Evolutionary conservation across 2,113 vertebrate species (phyloP), one percentile per base, ranked within the genome.

Genomic region (Cyprinodon tularosa): DNA sequence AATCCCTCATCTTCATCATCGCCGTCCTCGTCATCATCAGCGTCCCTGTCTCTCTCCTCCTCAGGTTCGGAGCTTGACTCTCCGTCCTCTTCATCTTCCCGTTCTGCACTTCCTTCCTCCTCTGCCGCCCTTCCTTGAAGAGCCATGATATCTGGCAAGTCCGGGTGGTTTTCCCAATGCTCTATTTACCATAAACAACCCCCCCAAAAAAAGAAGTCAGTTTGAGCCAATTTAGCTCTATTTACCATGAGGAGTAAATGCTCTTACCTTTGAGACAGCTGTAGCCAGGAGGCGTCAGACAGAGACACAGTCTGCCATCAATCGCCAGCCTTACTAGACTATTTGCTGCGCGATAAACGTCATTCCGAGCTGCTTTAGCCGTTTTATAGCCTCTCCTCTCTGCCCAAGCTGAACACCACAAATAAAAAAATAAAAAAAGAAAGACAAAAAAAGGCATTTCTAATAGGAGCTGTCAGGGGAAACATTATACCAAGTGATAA

Each of bases 311-410:
- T 9, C 96, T 92, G 12, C 97, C 97, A 0, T 98, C 96, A 3
- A 96, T 91, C 0, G 96, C 96, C 83, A 98, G 91, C 3, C 97
- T 89, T 71, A 98, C 88, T 48, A 98, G 93, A 84, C 96, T 96
- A 80, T 97, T 98, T 15, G 97, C 97, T 0, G 96, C 96, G 39
- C 97, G 87, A 83, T 97, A 97, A 3, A 95, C 96, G 0, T 98
- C 97, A 0, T 95, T 96, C 0, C 97, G 95, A 4, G 96, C 96
- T 0, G 96, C 95, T 81, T 94, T 96, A 0, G 96, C 96, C 0
- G 97, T 98, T 67, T 96, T 97, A 77, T 97, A 98, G 0, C 96
- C 96, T 68, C 96, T 93, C 50, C 95, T 96, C 78, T 97, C 96
- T 0, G 97, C 97, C 97, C 97, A 98, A 0, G 96, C 97, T 95